phyloP scores from a whole-genome alignment of 2,797 vertebrate species.

The Rhynchotus rufescens region DNA sequence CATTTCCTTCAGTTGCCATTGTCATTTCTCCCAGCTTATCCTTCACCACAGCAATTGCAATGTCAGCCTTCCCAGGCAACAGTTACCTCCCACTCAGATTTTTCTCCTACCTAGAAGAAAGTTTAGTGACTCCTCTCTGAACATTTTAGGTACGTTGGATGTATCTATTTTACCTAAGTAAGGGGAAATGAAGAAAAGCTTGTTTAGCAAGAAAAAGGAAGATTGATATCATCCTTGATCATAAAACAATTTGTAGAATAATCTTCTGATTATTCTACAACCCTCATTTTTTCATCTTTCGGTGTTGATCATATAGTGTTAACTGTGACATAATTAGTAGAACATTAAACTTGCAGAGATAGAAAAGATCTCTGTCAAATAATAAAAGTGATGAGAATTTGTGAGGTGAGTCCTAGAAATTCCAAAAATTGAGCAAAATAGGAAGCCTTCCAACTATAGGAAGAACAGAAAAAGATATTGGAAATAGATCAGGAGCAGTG shows the following conservation, averaged over 20 bases:
- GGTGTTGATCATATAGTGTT: not conserved
- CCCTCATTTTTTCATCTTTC: not conserved
- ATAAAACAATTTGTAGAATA: not conserved
- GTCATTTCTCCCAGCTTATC: not conserved
- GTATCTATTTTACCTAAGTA: not conserved
- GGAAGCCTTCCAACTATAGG: not conserved
- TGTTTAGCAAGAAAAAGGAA: not conserved
- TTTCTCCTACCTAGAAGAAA: not conserved
- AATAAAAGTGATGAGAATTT: not conserved
- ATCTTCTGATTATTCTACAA: not conserved
- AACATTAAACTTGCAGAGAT: not conserved
- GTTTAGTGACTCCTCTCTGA: not conserved
- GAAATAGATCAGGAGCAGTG: not conserved
- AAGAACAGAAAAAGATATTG: not conserved
- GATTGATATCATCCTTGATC: not conserved
- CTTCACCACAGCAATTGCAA: not conserved
- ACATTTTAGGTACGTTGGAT: not conserved
- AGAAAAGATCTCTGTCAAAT: not conserved
- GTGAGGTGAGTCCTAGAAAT: not conserved
- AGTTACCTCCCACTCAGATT: not conserved
- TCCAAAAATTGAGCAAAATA: not conserved
- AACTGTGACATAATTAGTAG: not conserved
- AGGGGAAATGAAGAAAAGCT: not conserved
- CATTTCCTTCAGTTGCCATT: not conserved
- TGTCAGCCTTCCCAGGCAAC: not conserved